Evolutionary conservation across 2,888 invertebrate species (phyloP).

Genomic region (Heterodera filipjevi): DNA sequence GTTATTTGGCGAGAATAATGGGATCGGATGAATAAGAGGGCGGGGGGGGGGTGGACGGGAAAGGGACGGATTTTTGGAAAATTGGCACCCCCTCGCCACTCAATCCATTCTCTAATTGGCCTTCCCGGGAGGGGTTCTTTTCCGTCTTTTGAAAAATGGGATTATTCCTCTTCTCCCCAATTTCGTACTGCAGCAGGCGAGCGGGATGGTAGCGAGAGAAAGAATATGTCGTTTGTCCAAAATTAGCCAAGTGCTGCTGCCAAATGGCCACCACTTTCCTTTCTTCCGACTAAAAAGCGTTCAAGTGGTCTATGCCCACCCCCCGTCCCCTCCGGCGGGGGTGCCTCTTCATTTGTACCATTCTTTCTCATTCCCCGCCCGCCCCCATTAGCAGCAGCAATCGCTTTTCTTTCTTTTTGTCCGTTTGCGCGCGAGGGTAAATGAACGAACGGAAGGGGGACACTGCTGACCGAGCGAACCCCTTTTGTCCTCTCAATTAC

Average conservation of each 20-base stretch:
- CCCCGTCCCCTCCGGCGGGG: neutral
- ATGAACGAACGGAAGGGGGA: neutral
- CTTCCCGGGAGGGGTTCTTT: neutral
- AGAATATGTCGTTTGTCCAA: neutral
- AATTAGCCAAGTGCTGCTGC: constrained; percentile 16
- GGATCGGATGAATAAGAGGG: neutral
- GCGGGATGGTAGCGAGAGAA: too few relatives aligned
- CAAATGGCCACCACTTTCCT: constrained; percentile 10
- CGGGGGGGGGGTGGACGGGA: neutral
- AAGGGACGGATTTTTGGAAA: neutral
- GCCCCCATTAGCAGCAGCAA: neutral
- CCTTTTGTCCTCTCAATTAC: constrained; percentile 28
- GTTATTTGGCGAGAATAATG: neutral
- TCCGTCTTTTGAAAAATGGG: neutral
- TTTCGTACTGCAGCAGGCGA: neutral
- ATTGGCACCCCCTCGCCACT: neutral
- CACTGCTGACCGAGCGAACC: neutral
- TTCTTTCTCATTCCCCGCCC: neutral
- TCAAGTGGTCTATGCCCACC: neutral
- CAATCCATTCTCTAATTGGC: constrained; percentile 7
- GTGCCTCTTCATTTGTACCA: too few relatives aligned
- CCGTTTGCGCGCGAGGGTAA: neutral
- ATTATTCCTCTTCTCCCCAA: constrained; percentile 17
- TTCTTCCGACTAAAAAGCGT: constrained; percentile 17
- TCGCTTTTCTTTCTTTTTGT: neutral